A percentile compares a stretch with the other conserved stretches of the same genome.
Conservation (phyloP, 1,140 invertebrate species). For the Diachasmimorpha longicaudata region DNA sequence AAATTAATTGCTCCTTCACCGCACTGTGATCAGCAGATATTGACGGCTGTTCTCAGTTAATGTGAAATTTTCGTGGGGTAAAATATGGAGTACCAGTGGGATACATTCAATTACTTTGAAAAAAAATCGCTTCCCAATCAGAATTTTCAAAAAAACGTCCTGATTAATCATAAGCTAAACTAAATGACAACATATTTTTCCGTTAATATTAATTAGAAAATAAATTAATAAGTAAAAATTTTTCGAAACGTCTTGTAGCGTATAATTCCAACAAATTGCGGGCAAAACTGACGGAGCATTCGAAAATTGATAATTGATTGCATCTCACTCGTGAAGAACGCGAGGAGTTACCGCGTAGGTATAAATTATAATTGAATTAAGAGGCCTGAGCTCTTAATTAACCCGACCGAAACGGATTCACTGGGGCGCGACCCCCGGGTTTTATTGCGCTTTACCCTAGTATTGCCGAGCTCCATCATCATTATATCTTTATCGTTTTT, state of each 20-base stretch:
- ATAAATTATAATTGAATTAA: conserved; percentile 55
- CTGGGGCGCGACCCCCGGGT: neutral
- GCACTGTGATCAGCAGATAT: conserved; percentile 2
- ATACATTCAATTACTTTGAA: neutral
- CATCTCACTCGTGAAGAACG: neutral
- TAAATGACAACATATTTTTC: too few species aligned
- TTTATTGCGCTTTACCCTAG: conserved; percentile 1
- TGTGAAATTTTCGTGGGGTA: neutral
- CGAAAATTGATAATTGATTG: conserved; percentile 10
- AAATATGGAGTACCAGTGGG: neutral
- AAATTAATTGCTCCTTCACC: conserved; percentile 8
- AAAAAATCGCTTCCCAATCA: too few species aligned
- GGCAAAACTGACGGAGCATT: neutral
- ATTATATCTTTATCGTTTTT: neutral
- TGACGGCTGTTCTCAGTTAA: neutral
- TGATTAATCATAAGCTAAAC: too few species aligned
- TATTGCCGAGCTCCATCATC: neutral
- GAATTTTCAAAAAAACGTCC: too few species aligned
- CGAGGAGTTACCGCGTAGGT: conserved; percentile 21
- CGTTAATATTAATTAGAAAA: too few species aligned
- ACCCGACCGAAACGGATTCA: conserved; percentile 3
- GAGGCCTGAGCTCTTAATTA: conserved; percentile 45
- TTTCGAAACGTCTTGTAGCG: too few species aligned
- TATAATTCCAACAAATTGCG: neutral
- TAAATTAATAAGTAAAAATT: too few species aligned